Evolutionary conservation across 37 sponge, comb jelly and placozoan genomes (phyloP).

Genomic region (Amphimedon queenslandica): DNA sequence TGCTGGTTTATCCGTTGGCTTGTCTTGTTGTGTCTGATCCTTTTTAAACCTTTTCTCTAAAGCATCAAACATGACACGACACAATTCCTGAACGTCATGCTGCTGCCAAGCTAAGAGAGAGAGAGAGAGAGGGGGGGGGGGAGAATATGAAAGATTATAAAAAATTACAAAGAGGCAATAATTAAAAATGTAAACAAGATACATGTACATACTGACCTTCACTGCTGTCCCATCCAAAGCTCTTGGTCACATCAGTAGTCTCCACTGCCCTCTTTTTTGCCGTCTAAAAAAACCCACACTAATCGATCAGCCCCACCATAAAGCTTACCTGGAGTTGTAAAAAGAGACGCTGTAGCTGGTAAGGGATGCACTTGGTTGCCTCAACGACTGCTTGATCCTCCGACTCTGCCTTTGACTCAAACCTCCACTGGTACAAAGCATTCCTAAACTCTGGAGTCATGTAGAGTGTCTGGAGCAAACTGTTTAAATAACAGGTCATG

Average conservation of each 20-base stretch:
- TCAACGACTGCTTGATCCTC: conserved; percentile 17
- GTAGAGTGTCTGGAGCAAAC: conserved; percentile 86
- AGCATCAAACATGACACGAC: conserved; percentile 97
- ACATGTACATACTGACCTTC: conserved; percentile 53
- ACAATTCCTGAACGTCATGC: conserved; percentile 95
- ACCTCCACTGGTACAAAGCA: conserved; percentile 63
- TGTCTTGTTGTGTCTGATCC: conserved; percentile 35
- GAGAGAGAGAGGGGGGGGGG: background rate
- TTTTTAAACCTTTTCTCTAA: conserved; percentile 77
- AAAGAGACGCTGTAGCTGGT: conserved; percentile 86
- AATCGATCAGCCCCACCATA: background rate
- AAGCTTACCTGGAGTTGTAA: conserved; percentile 69
- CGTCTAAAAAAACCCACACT: conserved; percentile 32
- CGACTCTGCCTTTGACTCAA: conserved; percentile 13
- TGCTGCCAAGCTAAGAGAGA: conserved; percentile 85
- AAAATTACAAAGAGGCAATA: background rate
- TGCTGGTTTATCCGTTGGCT: too few relatives aligned
- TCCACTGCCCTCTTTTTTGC: conserved; percentile 82
- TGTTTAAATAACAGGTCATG: conserved; percentile 98
- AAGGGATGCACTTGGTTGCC: conserved; percentile 75
- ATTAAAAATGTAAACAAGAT: background rate
- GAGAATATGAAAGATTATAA: background rate
- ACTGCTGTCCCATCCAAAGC: conserved; percentile 96
- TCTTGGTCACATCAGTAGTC: conserved; percentile 92
- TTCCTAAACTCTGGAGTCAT: conserved; percentile 97